Evolutionary conservation across 2,113 vertebrate species (phyloP), one percentile per base, ranked within the genome.

Genomic region (Halcyon senegalensis): DNA sequence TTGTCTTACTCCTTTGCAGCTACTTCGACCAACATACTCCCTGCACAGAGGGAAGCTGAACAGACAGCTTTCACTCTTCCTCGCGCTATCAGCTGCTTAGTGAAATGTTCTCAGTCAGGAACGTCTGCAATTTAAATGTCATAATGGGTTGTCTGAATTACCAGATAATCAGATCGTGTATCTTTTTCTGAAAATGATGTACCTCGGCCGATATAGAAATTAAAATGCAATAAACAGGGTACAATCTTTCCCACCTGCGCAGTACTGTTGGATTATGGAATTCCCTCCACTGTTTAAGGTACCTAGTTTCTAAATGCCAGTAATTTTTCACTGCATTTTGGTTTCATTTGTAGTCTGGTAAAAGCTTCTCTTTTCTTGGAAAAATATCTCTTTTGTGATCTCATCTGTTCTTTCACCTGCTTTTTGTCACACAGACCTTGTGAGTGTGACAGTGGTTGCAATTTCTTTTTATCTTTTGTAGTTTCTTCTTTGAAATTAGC

Each of bases 401-500:
- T 72, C 58, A 35, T 30, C 39, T 81, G 74, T 75, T 92, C 53
- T 82, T 94, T 82, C 43, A 76, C 30, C 46, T 64, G 30, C 35
- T 15, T 80, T 76, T 73, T 77, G 25, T 91, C 48, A 81, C 30
- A 63, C 58, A 94, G 30, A 74, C 20, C 11, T 83, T 85, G 30
- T 51, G 18, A 89, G 14, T n/a, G 30, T 60, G 51, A 75, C 11
- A 67, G 21, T n/a, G 9, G 21, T 24, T 80, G 56, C 18, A 87
- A 93, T 55, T 81, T n/a, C 55, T 50, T 73, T 62, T 28, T 5
- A 5, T 7, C 50, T 86, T 59, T 30, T 31, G 16, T 48, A 44
- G 13, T 28, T 92, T 93, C 51, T 81, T 75, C 53, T 78, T 86
- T 90, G 5, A 91, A 89, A 97, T 75, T 64, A 91, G 24, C 27